Base-by-base conservation (phyloP, 37 sponge, comb jelly and placozoan species). In the Halisarca cf. caerulea region DNA sequence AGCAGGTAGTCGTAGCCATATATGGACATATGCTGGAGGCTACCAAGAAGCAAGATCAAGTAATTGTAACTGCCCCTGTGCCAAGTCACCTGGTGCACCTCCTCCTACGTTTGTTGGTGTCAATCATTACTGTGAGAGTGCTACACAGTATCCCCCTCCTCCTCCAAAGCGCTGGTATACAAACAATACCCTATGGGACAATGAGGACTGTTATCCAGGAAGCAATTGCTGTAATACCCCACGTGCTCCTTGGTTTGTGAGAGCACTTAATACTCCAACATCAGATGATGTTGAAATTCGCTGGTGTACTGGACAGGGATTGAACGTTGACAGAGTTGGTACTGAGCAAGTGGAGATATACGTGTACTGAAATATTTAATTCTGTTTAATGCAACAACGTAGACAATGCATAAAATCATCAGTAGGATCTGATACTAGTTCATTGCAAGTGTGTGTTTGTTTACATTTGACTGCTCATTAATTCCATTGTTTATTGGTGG, bases 221-320 rank as follows among this genome's bases (percentile, higher is more conserved):
- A 68, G 69, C 69, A 68, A 34, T 68, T 68, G 69, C 69, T 68
- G 69, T 30, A 30, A 68, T 18, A 68, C n/a, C 33, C 33, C 69
- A 32, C 69, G 17, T 1, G 69, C 69, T 68, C 69, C 69, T 8
- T 68, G 81, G 81, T 80, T 80, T 60, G n/a, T 20, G 37, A 80
- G 61, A 37, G 15, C 25, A 35, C 81, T 80, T 15, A 3, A n/a
- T 7, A 2, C 30, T 21, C 32, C 41, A 1, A 80, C 60, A 9
- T 37, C 60, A 6, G 60, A 58, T n/a, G 41, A 58, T 30, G 28
- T 80, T 30, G 81, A 80, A 59, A 34, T 80, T 17, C 58, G 81
- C 58, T 47, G 44, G 38, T 80, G 81, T 30, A 3, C 39, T 17
- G 34, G 20, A 8, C 37, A 28, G 24, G 59, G 59, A n/a, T 24